Conservation (phyloP, 1,140 invertebrate species). For the Frieseomelitta varia region DNA sequence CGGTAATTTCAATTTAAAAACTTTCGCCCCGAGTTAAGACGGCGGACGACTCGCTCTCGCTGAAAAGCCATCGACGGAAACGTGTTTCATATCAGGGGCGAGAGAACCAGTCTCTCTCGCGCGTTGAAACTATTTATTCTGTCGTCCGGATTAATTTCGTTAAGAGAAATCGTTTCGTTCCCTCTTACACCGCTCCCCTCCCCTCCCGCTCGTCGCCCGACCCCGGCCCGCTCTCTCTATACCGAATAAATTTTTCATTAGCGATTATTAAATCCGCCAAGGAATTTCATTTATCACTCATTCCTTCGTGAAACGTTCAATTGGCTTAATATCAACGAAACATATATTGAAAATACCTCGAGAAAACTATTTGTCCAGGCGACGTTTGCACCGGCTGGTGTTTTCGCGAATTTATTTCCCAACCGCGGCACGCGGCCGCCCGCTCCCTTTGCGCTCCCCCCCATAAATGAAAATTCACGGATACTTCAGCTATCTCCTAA, state of each 20-base stretch:
- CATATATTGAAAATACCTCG: slow-evolving; percentile 43
- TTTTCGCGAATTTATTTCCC: slow-evolving; percentile 20
- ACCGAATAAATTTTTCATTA: slow-evolving; percentile 27
- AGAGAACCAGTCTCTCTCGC: neutral
- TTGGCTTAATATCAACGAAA: slow-evolving; percentile 30
- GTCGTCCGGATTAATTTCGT: neutral
- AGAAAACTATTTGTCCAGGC: slow-evolving; percentile 28
- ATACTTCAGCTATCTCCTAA: slow-evolving; percentile 43
- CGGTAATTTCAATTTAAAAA: neutral
- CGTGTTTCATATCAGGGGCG: neutral
- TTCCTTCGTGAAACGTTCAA: slow-evolving; percentile 23
- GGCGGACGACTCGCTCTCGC: neutral
- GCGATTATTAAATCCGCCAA: slow-evolving; percentile 36
- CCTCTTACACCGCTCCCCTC: neutral
- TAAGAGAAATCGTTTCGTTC: slow-evolving; percentile 7
- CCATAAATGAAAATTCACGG: slow-evolving; percentile 34
- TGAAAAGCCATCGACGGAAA: neutral
- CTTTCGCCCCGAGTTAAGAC: neutral
- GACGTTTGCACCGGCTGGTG: neutral
- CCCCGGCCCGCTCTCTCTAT: neutral
- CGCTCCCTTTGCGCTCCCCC: slow-evolving; percentile 1
- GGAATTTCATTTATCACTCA: slow-evolving; percentile 30
- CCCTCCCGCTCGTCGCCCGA: no score
- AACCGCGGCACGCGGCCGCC: neutral
- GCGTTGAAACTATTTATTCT: slow-evolving; percentile 2